Conservation (phyloP, 2,888 invertebrate genomes). For the Melanchra persicariae region DNA sequence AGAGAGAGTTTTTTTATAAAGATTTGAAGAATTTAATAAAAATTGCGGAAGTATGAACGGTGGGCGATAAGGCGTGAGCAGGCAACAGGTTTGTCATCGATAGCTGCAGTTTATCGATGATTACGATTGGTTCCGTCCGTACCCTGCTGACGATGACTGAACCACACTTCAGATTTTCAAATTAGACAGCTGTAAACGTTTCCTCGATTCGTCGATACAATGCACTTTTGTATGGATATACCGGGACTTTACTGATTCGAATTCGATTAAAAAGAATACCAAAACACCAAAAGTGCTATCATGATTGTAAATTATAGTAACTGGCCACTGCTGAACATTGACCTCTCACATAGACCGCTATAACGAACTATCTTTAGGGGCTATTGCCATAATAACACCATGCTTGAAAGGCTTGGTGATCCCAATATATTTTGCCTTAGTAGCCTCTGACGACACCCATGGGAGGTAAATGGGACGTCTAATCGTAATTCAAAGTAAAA, state of each 20-base stretch:
- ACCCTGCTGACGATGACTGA: not conserved
- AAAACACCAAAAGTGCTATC: not conserved
- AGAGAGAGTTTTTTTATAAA: not conserved
- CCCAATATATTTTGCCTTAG: slow-evolving; percentile 28
- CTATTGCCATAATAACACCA: slow-evolving; percentile 33
- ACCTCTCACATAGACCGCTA: slow-evolving; percentile 2
- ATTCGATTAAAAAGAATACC: not conserved
- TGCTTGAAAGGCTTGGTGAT: slow-evolving; percentile 18
- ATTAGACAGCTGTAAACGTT: not conserved
- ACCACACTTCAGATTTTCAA: slow-evolving; percentile 14
- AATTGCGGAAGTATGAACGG: slow-evolving; percentile 25
- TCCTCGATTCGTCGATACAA: not conserved
- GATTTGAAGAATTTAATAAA: slow-evolving; percentile 37
- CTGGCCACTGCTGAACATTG: slow-evolving; percentile 1
- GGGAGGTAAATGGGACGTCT: slow-evolving; percentile 13
- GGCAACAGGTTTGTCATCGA: slow-evolving; percentile 41
- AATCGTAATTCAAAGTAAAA: slow-evolving; percentile 11
- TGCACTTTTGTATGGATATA: not conserved
- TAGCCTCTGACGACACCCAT: slow-evolving; percentile 24
- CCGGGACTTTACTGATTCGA: not conserved
- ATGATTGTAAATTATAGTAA: slow-evolving; percentile 14
- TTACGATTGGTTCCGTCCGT: slow-evolving; percentile 5
- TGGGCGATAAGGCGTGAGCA: slow-evolving; percentile 1
- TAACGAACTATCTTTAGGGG: slow-evolving; percentile 23
- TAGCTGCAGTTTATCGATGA: slow-evolving; percentile 25